Evolutionary conservation across 2,113 vertebrate species (phyloP).

Genomic region (Caracal caracal): DNA sequence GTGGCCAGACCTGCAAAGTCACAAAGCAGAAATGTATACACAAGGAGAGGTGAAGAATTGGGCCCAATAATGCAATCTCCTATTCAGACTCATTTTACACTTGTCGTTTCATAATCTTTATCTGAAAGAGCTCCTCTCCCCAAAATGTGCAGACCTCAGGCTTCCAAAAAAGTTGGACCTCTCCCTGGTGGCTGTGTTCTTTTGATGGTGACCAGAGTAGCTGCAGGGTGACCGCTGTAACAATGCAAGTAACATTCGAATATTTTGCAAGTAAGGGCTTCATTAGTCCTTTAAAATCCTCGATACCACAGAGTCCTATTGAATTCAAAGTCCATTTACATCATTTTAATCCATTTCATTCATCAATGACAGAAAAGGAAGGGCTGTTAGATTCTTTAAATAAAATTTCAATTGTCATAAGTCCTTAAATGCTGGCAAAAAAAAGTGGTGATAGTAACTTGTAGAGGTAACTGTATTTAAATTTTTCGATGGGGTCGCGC

Average conservation of each 20-base stretch:
- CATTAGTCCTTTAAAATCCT: constrained; percentile 6
- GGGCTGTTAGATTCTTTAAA: neutral
- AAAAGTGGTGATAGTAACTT: neutral
- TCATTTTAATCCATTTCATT: constrained; percentile 12
- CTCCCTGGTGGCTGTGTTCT: neutral
- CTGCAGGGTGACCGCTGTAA: neutral
- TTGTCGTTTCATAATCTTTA: neutral
- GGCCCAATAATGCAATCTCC: neutral
- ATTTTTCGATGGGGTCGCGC: no score
- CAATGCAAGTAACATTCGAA: neutral
- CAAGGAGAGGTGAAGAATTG: neutral
- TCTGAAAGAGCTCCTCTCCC: neutral
- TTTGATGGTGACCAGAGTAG: neutral
- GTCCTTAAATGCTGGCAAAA: neutral
- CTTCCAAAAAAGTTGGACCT: neutral
- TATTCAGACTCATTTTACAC: neutral
- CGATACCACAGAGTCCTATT: neutral
- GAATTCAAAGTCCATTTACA: neutral
- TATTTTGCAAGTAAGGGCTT: neutral
- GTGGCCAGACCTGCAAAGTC: neutral
- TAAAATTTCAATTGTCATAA: neutral
- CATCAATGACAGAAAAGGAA: neutral
- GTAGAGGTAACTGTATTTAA: neutral
- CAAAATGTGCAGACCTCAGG: neutral
- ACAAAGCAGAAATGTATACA: neutral